phyloP scores from a whole-genome alignment of 2,113 vertebrate species.

The Mormyrus lacerda region DNA sequence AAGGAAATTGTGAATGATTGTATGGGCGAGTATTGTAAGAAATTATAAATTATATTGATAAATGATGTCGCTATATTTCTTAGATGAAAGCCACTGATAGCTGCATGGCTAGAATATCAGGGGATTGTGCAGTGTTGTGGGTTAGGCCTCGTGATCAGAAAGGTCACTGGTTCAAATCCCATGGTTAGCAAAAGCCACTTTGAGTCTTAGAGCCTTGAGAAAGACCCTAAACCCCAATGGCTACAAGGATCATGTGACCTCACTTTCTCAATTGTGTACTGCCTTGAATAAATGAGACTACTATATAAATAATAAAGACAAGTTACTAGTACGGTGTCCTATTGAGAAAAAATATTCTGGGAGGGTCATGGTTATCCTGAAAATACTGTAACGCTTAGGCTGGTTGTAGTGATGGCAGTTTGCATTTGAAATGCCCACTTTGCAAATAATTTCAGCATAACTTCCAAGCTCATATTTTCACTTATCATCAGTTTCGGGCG shows the following conservation, averaged over 20 bases:
- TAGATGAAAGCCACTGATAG: background rate
- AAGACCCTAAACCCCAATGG: background rate
- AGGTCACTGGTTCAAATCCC: background rate
- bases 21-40: background rate
- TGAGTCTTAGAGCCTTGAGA: background rate
- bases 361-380: background rate
- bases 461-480: background rate
- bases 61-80: background rate
- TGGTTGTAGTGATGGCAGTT: background rate
- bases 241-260: background rate
- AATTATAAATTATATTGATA: background rate
- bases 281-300: background rate
- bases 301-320: background rate
- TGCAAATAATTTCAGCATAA: background rate
- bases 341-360: background rate
- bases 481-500: conserved; percentile 20
- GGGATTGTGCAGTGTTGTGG: background rate
- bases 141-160: background rate
- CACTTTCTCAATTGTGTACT: background rate
- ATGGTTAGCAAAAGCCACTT: background rate
- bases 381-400: background rate
- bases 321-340: background rate
- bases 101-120: background rate
- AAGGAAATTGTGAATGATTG: background rate
- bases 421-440: background rate